Conservation (phyloP, 2,797 vertebrate genomes). For the Sebastes umbrosus region DNA sequence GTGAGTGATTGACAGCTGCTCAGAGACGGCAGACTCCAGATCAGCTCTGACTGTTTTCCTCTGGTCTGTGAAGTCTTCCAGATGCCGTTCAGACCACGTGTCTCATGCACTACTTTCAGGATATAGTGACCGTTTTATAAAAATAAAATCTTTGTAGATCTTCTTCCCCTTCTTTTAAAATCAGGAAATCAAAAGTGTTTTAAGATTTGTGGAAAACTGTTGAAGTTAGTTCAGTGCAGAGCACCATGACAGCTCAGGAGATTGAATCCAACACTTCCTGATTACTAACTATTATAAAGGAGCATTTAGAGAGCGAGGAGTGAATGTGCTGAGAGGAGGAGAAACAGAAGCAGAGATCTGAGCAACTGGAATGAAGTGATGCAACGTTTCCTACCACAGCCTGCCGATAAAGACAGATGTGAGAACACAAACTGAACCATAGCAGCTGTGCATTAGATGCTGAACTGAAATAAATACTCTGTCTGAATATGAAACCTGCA, state of each 20-base stretch:
- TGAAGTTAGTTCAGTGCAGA: not conserved
- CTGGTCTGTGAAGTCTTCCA: too few species aligned
- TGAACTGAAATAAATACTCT: not conserved
- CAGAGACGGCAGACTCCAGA: too few species aligned
- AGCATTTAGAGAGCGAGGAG: not conserved
- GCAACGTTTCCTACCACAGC: not conserved
- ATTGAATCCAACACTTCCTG: not conserved
- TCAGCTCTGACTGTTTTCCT: too few species aligned
- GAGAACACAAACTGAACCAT: not conserved
- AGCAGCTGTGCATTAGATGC: not conserved
- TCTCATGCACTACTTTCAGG: too few species aligned
- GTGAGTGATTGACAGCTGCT: too few species aligned
- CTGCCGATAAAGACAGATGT: not conserved
- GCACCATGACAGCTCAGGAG: not conserved
- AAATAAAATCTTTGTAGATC: too few species aligned
- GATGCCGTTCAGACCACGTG: too few species aligned
- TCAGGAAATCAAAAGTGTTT: not conserved
- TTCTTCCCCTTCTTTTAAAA: not conserved
- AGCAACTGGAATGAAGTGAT: not conserved
- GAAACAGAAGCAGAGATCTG: not conserved
- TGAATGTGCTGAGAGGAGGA: not conserved
- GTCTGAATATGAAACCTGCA: not conserved
- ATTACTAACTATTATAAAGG: not conserved
- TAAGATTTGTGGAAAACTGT: not conserved
- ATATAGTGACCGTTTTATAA: too few species aligned